phyloP scores from a whole-genome alignment of 1,140 invertebrate genomes.

The Stratiolaelaps scimitus region DNA sequence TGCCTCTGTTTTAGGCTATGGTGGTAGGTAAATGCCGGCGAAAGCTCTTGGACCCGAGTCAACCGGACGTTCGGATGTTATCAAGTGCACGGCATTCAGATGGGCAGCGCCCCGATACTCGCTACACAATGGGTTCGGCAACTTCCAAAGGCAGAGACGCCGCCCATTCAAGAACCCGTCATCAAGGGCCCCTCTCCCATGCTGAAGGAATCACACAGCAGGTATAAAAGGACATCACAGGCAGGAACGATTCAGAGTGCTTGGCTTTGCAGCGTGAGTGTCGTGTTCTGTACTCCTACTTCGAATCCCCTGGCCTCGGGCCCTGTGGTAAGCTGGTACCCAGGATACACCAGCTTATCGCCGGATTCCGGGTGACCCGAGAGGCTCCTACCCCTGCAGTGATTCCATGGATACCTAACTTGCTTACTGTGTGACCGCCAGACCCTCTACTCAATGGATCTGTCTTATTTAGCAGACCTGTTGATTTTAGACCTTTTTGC shows the following conservation, averaged over 20 bases:
- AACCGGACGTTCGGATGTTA: background rate
- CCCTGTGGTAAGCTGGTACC: no score
- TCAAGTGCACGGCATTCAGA: conserved; percentile 16
- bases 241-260: conserved; percentile 12
- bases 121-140: no score
- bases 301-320: no score
- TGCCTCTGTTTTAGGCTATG: conserved; percentile 19
- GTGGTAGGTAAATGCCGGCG: conserved; percentile 12
- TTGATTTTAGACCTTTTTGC: no score
- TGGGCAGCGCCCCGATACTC: background rate
- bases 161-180: conserved; percentile 26
- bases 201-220: conserved; percentile 25
- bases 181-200: background rate
- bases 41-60: conserved; percentile 7
- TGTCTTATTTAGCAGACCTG: no score
- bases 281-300: no score
- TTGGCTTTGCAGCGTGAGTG: conserved; percentile 28
- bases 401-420: no score
- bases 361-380: no score
- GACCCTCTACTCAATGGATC: no score
- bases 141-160: background rate
- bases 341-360: no score
- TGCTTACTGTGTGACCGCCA: no score
- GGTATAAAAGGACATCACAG: conserved; percentile 22
- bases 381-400: no score